Evolutionary conservation across 2,888 invertebrate species (phyloP).

Genomic region (Rotaria socialis): DNA sequence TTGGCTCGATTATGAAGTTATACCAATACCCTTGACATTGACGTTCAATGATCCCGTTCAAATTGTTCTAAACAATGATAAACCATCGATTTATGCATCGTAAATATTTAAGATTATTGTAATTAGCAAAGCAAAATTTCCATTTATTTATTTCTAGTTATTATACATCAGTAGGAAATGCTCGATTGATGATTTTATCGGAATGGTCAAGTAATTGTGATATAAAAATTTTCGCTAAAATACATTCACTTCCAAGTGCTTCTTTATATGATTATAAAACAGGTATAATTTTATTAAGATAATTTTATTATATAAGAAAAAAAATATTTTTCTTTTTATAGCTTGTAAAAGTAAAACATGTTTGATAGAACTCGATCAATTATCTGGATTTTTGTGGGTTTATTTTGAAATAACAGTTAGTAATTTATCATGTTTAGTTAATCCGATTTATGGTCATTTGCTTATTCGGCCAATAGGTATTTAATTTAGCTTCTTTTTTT

Average conservation of each 20-base stretch:
- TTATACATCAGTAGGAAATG: neutral
- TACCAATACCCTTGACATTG: neutral
- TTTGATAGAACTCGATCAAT: neutral
- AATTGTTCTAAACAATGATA: neutral
- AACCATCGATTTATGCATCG: neutral
- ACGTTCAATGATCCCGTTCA: neutral
- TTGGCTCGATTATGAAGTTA: neutral
- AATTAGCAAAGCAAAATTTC: neutral
- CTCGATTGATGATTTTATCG: neutral
- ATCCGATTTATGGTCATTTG: neutral
- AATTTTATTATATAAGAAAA: neutral
- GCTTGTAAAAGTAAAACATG: neutral
- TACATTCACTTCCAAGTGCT: neutral
- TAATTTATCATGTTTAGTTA: neutral
- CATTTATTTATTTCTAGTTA: neutral
- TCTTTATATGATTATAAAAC: neutral
- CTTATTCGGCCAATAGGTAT: neutral
- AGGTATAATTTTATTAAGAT: neutral
- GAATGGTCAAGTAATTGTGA: neutral
- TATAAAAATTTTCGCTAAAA: neutral
- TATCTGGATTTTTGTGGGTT: neutral
- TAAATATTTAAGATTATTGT: neutral
- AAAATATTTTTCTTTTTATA: neutral
- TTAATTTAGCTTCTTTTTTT: neutral
- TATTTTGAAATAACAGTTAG: neutral